Evolutionary conservation across 2,797 vertebrate species (phyloP).

Genomic region (Otolemur crassicaudatus): DNA sequence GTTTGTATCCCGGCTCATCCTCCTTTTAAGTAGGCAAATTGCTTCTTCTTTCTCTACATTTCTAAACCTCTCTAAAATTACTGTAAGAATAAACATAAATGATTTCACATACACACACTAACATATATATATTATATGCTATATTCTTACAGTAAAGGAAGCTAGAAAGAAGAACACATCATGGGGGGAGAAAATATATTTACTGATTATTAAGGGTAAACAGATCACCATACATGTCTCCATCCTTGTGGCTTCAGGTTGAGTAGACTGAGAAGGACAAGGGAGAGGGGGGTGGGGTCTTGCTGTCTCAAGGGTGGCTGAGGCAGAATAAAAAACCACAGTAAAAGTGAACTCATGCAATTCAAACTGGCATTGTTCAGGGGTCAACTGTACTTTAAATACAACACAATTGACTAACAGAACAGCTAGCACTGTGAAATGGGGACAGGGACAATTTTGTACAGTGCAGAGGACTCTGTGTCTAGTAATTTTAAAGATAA

Average conservation of each 20-base stretch:
- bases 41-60: neutral
- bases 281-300: neutral
- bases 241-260: neutral
- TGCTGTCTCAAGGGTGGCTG: neutral
- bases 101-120: neutral
- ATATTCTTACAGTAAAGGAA: neutral
- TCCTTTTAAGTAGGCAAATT: neutral
- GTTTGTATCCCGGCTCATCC: neutral
- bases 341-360: neutral
- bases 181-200: neutral
- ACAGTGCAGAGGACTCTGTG: neutral
- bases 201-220: neutral
- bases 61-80: neutral
- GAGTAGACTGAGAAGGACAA: neutral
- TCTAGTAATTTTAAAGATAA: constrained; percentile 50
- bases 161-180: neutral
- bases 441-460: neutral
- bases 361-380: neutral
- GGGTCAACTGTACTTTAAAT: neutral
- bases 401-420: neutral
- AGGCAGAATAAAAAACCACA: neutral
- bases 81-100: neutral
- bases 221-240: neutral
- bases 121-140: neutral
- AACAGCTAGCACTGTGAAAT: neutral